A percentile compares a stretch with the other conserved stretches of the same genome.
Evolutionary conservation across 1,140 invertebrate species (phyloP).

Genomic region (Tetraneura akinire): DNA sequence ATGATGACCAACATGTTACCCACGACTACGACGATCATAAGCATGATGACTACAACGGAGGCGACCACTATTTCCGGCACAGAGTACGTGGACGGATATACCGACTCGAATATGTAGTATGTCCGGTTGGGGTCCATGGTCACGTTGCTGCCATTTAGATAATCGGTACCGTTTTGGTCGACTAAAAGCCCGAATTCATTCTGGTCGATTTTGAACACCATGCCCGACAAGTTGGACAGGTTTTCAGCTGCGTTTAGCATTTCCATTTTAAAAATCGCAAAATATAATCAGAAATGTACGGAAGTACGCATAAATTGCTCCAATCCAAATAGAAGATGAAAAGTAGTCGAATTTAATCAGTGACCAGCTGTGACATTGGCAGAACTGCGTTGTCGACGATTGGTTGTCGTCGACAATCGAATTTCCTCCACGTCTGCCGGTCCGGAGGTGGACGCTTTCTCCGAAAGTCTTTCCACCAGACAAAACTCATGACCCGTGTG

Average conservation of each 20-base stretch:
- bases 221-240: slow-evolving; percentile 30
- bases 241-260: not conserved
- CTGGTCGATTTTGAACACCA: slow-evolving; percentile 41
- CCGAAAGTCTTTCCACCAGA: slow-evolving; percentile 52
- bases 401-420: slow-evolving; percentile 4
- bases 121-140: slow-evolving; percentile 56
- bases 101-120: slow-evolving; percentile 58
- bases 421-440: slow-evolving; percentile 43
- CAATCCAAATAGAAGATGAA: not conserved
- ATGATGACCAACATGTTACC: slow-evolving; percentile 98
- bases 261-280: slow-evolving; percentile 24
- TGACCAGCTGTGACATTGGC: not conserved
- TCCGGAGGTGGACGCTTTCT: slow-evolving; percentile 50
- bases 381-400: not conserved
- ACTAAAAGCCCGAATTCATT: slow-evolving; percentile 47
- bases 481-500: slow-evolving; percentile 49
- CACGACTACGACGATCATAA: slow-evolving; percentile 97
- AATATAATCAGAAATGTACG: no score
- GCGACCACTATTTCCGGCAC: slow-evolving; percentile 83
- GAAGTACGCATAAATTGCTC: no score
- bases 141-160: slow-evolving; percentile 55
- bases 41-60: slow-evolving; percentile 83
- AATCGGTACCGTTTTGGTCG: slow-evolving; percentile 27
- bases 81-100: slow-evolving; percentile 85
- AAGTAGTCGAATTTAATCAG: not conserved